These are phyloP conservation scores for Anguilla anguilla DNA, from an alignment of 2,797 vertebrate genomes.

Conservation along the genomic window DNA sequence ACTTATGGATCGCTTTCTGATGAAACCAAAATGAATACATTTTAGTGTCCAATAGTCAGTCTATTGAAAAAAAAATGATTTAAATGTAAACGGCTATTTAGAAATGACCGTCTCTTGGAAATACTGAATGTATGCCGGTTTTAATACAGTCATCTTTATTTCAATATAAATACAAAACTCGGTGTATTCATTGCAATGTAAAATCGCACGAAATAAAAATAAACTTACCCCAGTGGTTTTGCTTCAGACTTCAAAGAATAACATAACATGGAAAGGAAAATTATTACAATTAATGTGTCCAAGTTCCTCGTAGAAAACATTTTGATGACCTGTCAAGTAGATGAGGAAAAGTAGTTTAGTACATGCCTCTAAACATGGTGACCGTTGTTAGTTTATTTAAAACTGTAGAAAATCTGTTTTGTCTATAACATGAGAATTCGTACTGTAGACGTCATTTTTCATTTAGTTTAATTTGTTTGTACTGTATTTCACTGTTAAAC, in stretches of 20 bases:
- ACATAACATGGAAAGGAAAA: constrained; percentile 71
- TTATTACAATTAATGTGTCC: constrained; percentile 61
- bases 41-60: neutral
- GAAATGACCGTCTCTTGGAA: neutral
- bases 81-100: neutral
- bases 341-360: neutral
- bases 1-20: constrained; percentile 85
- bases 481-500: neutral
- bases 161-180: neutral
- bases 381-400: neutral
- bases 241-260: constrained; percentile 69
- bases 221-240: constrained; percentile 74
- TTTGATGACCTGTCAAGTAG: constrained; percentile 63
- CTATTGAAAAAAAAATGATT: neutral
- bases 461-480: neutral
- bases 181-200: neutral
- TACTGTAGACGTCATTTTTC: neutral
- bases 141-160: constrained; percentile 45
- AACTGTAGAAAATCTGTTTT: neutral
- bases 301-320: constrained; percentile 68
- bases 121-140: constrained; percentile 75
- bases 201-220: neutral
- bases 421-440: neutral
- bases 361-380: neutral
- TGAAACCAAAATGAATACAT: neutral